Evolutionary conservation across 2,113 vertebrate species (phyloP).

Genomic region (Zapus hudsonius): DNA sequence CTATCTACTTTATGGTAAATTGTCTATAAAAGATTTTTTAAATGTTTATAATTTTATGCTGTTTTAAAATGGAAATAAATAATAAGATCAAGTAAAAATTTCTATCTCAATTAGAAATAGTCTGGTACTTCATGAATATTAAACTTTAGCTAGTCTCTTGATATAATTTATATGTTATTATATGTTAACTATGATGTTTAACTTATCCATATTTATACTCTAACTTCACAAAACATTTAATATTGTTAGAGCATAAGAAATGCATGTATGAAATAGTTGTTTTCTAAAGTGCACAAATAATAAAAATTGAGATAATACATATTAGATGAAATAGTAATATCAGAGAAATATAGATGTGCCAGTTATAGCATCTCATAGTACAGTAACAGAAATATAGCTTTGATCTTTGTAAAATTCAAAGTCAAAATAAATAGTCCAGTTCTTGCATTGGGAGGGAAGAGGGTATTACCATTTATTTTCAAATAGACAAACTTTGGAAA

Average conservation of each 20-base stretch:
- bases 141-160: slow-evolving; percentile 3
- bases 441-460: not conserved
- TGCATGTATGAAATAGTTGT: not conserved
- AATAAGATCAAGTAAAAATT: slow-evolving; percentile 53
- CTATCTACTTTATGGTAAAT: slow-evolving; percentile 31
- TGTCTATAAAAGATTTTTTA: not conserved
- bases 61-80: slow-evolving; percentile 41
- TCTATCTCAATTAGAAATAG: not conserved
- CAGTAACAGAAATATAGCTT: not conserved
- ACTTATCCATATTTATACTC: slow-evolving; percentile 39
- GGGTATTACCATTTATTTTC: slow-evolving; percentile 14
- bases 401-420: slow-evolving; percentile 1
- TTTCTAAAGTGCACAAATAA: slow-evolving; percentile 38
- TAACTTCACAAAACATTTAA: slow-evolving; percentile 53
- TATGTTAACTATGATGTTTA: slow-evolving; percentile 51
- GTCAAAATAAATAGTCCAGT: slow-evolving; percentile 3
- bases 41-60: not conserved
- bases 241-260: not conserved
- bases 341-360: not conserved
- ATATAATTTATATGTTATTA: slow-evolving; percentile 49
- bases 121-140: slow-evolving; percentile 13
- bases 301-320: slow-evolving; percentile 25
- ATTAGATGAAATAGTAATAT: slow-evolving; percentile 22
- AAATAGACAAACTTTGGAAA: slow-evolving; percentile 42
- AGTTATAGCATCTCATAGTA: not conserved